Percentiles rank a stretch among this genome's conserved stretches.
Evolutionary conservation across 2,888 invertebrate genomes (phyloP).

Genomic region (Pinctada fucata): DNA sequence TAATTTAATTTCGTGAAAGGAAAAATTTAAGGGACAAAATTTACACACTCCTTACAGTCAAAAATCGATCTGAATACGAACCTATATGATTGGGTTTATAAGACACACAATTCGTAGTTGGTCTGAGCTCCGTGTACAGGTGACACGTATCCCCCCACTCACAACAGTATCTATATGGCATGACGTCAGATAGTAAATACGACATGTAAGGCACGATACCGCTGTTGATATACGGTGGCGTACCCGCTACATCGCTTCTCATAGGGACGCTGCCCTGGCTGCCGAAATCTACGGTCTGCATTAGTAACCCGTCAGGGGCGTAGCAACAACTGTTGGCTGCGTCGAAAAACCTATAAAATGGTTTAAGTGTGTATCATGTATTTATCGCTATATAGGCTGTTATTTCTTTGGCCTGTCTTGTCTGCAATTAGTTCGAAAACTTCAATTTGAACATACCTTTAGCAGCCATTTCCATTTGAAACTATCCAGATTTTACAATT

Average conservation of each 20-base stretch:
- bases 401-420: no score
- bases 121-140: constrained; percentile 91
- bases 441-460: no score
- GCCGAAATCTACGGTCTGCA: constrained; percentile 93
- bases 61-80: constrained; percentile 51
- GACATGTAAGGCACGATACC: constrained; percentile 90
- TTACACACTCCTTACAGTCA: no score
- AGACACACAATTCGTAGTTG: constrained; percentile 95
- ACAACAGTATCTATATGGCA: constrained; percentile 96
- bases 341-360: constrained; percentile 35
- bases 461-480: no score
- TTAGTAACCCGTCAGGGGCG: constrained; percentile 91
- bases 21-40: no score
- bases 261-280: constrained; percentile 89
- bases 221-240: constrained; percentile 85
- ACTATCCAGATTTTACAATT: no score
- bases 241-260: constrained; percentile 68
- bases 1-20: no score
- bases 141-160: constrained; percentile 96
- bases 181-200: constrained; percentile 96
- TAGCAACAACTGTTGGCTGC: constrained; percentile 97
- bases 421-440: no score
- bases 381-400: background rate
- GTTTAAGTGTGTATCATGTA: background rate
- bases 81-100: constrained; percentile 93